These are phyloP conservation scores for Bujurquina vittata DNA, from an alignment of 2,113 vertebrate genomes.

Conservation along the genomic window DNA sequence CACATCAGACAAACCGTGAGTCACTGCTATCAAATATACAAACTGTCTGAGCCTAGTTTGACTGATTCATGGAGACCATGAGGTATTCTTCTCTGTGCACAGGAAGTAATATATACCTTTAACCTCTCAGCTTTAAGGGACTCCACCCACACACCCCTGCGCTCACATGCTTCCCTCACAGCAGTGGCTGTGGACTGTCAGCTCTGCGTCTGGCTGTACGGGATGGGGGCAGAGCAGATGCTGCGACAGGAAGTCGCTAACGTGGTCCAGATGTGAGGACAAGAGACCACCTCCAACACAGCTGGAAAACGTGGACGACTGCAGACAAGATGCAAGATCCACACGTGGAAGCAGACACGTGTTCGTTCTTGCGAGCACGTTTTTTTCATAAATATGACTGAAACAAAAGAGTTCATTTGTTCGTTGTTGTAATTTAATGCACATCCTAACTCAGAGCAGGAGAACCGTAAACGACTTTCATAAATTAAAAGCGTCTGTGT, in stretches of 20 bases:
- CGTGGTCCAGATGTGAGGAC: slow-evolving; percentile 79
- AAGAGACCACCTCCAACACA: slow-evolving; percentile 60
- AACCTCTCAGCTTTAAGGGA: not conserved
- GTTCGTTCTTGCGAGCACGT: not conserved
- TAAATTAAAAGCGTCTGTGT: not conserved
- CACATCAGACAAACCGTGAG: slow-evolving; percentile 1
- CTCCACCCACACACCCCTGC: slow-evolving; percentile 2
- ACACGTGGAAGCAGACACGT: not conserved
- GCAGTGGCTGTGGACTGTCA: slow-evolving; percentile 49
- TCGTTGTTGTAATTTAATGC: not conserved
- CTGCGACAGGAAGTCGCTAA: slow-evolving; percentile 80
- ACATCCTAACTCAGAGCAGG: not conserved
- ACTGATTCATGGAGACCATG: not conserved
- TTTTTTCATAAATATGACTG: not conserved
- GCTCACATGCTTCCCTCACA: slow-evolving; percentile 24
- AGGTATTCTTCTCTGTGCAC: not conserved
- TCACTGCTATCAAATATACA: not conserved
- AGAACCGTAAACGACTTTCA: not conserved
- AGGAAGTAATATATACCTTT: slow-evolving; percentile 18
- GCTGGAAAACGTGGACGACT: slow-evolving; percentile 56
- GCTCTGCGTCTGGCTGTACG: slow-evolving; percentile 37
- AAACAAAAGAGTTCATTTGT: not conserved
- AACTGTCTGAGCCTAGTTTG: not conserved
- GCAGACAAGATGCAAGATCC: slow-evolving; percentile 19
- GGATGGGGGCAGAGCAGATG: slow-evolving; percentile 75